Conservation (phyloP, 2,888 invertebrate species). For the Orchesella flavescens region DNA sequence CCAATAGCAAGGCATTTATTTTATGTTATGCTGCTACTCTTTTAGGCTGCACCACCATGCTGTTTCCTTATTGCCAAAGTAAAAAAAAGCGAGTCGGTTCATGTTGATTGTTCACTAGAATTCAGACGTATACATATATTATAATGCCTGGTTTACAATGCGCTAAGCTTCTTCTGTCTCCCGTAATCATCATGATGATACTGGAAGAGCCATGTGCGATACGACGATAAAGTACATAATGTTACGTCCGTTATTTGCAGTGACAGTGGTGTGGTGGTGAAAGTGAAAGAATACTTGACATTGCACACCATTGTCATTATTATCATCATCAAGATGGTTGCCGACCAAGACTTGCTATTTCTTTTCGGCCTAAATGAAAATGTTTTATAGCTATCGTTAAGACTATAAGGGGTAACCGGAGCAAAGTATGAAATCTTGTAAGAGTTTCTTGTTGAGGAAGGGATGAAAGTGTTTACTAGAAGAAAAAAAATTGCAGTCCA, state of each 20-base stretch:
- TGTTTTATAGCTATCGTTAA: not conserved
- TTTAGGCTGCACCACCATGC: too few species aligned
- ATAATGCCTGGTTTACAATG: not conserved
- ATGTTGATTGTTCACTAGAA: too few species aligned
- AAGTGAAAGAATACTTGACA: conserved; percentile 15
- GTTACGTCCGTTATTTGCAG: conserved; percentile 3
- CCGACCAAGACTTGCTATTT: not conserved
- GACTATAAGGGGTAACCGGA: not conserved
- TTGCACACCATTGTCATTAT: conserved; percentile 32
- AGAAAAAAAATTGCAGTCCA: conserved; percentile 11
- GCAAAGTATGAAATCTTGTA: not conserved
- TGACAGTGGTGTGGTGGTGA: conserved; percentile 3
- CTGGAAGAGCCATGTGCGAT: not conserved
- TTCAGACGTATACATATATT: too few species aligned
- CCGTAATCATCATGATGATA: not conserved
- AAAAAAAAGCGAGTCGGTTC: too few species aligned
- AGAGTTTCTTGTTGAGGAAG: not conserved
- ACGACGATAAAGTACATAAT: not conserved
- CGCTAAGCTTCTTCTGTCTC: not conserved
- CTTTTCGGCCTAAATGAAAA: not conserved
- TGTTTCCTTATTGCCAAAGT: too few species aligned
- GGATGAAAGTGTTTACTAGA: not conserved
- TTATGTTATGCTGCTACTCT: not conserved
- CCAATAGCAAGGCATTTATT: not conserved
- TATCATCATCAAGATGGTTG: conserved; percentile 8